phyloP scores from a whole-genome alignment of 1,140 invertebrate genomes.

The Drosophila bocki region DNA sequence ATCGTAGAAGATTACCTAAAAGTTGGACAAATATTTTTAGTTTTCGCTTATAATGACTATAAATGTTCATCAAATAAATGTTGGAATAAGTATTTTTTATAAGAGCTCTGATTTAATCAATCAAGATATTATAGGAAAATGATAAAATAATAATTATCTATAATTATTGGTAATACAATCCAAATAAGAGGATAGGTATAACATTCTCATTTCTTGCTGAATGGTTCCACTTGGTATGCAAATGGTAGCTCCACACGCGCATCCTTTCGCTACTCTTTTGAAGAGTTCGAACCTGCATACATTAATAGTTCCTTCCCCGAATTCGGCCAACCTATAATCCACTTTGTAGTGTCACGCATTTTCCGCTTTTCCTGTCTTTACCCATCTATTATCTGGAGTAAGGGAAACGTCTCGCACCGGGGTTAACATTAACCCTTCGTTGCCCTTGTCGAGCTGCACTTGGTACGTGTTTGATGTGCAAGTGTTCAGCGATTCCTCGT shows the following conservation, averaged over 20 bases:
- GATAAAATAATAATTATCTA: too few relatives aligned
- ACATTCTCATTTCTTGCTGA: not conserved
- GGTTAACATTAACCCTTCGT: slow-evolving; percentile 27
- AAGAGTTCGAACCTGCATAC: slow-evolving; percentile 49
- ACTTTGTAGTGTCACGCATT: slow-evolving; percentile 68
- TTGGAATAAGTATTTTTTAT: too few relatives aligned
- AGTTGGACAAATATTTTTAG: too few relatives aligned
- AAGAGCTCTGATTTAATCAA: too few relatives aligned
- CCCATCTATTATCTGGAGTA: slow-evolving; percentile 45
- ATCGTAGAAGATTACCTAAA: slow-evolving; percentile 98
- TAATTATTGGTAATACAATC: not conserved
- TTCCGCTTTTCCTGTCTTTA: slow-evolving; percentile 58
- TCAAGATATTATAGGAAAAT: too few relatives aligned
- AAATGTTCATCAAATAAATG: too few relatives aligned
- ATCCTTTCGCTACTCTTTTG: slow-evolving; percentile 69
- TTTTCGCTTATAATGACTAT: too few relatives aligned
- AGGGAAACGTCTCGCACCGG: slow-evolving; percentile 23
- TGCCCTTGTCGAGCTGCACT: slow-evolving; percentile 23
- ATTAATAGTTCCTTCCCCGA: slow-evolving; percentile 6
- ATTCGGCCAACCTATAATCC: slow-evolving; percentile 41
- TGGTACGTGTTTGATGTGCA: slow-evolving; percentile 62
- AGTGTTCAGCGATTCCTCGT: slow-evolving; percentile 50
- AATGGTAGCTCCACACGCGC: slow-evolving; percentile 58
- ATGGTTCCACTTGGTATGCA: slow-evolving; percentile 44
- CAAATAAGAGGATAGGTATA: not conserved